These are phyloP conservation scores for Empidonax alnorum DNA, from an alignment of 2,113 vertebrate genomes.

Conservation along the genomic window DNA sequence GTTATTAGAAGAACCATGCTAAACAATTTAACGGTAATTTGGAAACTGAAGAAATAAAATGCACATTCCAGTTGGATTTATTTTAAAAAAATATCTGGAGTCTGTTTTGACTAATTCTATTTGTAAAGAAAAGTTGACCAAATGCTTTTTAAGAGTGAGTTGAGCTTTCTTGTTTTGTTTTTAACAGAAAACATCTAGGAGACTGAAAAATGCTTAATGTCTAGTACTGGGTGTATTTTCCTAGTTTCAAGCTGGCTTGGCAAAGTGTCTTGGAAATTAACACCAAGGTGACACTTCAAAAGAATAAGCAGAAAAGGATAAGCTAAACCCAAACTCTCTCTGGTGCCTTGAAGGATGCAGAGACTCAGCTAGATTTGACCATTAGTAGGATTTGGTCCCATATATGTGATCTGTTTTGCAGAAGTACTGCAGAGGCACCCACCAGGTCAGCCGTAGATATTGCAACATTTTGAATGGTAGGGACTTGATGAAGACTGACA, in stretches of 20 bases:
- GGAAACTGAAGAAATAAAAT: constrained; percentile 1
- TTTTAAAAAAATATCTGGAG: background rate
- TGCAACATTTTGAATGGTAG: background rate
- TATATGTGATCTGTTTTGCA: background rate
- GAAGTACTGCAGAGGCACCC: background rate
- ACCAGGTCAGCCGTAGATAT: background rate
- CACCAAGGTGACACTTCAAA: background rate
- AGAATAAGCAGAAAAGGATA: background rate
- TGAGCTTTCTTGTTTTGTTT: background rate
- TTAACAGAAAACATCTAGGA: background rate
- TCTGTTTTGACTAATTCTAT: background rate
- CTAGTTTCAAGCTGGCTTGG: background rate
- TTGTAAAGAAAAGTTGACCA: background rate
- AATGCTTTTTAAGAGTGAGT: background rate
- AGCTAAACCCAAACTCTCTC: background rate
- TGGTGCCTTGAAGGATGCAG: background rate
- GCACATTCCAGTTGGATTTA: background rate
- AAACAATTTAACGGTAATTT: constrained; percentile 33
- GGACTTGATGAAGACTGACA: background rate
- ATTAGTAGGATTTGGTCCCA: background rate
- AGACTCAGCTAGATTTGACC: background rate
- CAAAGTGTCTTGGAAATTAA: background rate
- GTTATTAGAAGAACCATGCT: constrained; percentile 3
- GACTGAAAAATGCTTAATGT: background rate
- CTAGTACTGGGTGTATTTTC: background rate